These are phyloP conservation scores for Calonectris borealis DNA, from an alignment of 2,113 vertebrate species.

Conservation along the genomic window DNA sequence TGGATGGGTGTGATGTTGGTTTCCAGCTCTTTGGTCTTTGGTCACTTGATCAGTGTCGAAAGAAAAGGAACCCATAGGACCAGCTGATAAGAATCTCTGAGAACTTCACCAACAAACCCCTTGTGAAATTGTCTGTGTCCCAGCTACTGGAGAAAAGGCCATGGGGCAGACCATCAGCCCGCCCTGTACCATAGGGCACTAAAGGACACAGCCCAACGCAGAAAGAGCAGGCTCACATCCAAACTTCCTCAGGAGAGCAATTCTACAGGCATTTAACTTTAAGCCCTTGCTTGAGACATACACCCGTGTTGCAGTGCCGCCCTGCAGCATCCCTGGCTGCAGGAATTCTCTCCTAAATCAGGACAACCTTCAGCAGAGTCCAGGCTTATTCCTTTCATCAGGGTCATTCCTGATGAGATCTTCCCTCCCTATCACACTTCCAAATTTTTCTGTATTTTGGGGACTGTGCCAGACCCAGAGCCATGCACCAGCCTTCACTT, in stretches of 20 bases:
- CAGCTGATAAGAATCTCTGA: neutral
- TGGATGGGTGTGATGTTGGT: neutral
- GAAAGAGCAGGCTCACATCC: neutral
- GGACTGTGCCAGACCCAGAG: neutral
- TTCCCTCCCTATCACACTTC: neutral
- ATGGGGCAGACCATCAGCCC: rapidly evolving
- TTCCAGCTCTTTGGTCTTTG: neutral
- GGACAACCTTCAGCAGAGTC: neutral
- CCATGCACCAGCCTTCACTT: neutral
- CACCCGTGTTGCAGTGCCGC: neutral
- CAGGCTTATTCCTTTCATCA: neutral
- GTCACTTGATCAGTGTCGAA: neutral
- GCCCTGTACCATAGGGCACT: neutral
- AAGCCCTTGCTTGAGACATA: neutral
- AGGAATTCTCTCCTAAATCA: neutral
- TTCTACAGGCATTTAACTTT: neutral
- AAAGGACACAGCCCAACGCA: neutral
- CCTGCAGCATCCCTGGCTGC: neutral
- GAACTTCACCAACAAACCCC: neutral
- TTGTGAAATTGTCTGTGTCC: neutral
- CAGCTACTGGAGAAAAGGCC: neutral
- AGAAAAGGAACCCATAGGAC: neutral
- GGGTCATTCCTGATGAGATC: neutral
- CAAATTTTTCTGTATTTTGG: neutral
- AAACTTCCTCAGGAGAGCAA: neutral